phyloP scores from a whole-genome alignment of 2,113 vertebrate genomes.

The Chloropsis hardwickii region DNA sequence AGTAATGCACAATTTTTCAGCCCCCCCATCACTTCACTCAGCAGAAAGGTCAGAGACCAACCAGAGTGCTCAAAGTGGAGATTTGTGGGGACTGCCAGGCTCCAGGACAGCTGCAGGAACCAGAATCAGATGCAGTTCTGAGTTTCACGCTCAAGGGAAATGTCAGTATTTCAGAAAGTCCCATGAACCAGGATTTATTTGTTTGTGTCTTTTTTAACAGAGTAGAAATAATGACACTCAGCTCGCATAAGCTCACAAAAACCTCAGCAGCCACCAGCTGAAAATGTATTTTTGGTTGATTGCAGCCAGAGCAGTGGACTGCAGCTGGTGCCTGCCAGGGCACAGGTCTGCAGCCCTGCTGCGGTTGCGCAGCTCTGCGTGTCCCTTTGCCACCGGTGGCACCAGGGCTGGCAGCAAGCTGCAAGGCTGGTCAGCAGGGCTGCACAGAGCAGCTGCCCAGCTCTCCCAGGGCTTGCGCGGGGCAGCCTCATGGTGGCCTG shows the following conservation, averaged over 20 bases:
- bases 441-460: fast-evolving
- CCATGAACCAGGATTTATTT: neutral
- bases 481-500: neutral
- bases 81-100: neutral
- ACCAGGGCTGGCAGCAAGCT: neutral
- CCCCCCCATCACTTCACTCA: neutral
- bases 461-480: neutral
- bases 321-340: neutral
- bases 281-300: neutral
- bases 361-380: fast-evolving
- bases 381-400: neutral
- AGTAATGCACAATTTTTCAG: neutral
- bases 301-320: neutral
- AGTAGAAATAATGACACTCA: neutral
- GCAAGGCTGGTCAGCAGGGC: neutral
- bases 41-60: neutral
- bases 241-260: neutral
- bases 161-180: neutral
- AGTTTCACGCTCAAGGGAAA: neutral
- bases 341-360: neutral
- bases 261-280: neutral
- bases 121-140: neutral
- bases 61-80: neutral
- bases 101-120: neutral
- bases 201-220: neutral